Evolutionary conservation across 2,113 vertebrate genomes (phyloP).

Genomic region (Barnardius zonarius): DNA sequence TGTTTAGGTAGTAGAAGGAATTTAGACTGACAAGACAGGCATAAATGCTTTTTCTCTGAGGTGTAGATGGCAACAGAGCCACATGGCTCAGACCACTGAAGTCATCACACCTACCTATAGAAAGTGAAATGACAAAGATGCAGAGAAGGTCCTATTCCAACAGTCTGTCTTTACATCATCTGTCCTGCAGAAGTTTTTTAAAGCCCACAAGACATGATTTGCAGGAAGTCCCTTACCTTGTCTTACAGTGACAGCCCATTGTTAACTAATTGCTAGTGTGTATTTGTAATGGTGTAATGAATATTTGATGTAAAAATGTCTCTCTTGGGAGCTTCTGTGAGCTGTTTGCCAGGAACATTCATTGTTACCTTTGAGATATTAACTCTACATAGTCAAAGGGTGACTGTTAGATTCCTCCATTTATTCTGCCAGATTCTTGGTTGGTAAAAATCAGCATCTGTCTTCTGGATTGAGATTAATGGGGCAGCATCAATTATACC

Average conservation of each 20-base stretch:
- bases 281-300: conserved; percentile 8
- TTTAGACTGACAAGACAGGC: neutral
- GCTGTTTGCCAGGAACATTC: neutral
- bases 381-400: neutral
- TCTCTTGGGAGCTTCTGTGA: neutral
- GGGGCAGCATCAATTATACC: neutral
- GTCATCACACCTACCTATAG: neutral
- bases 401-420: neutral
- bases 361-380: neutral
- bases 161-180: neutral
- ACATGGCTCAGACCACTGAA: neutral
- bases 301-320: neutral
- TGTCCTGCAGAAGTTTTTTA: neutral
- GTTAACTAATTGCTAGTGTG: neutral
- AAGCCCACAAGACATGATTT: neutral
- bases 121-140: neutral
- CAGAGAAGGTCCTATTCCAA: neutral
- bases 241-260: neutral
- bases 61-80: neutral
- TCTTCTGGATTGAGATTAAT: neutral
- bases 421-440: neutral
- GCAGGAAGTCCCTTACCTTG: neutral
- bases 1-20: neutral
- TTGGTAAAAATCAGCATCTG: neutral
- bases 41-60: neutral